Base-by-base conservation (phyloP, 53 echinoderm and acorn worm genomes). In the Temnopleurus reevesii region DNA sequence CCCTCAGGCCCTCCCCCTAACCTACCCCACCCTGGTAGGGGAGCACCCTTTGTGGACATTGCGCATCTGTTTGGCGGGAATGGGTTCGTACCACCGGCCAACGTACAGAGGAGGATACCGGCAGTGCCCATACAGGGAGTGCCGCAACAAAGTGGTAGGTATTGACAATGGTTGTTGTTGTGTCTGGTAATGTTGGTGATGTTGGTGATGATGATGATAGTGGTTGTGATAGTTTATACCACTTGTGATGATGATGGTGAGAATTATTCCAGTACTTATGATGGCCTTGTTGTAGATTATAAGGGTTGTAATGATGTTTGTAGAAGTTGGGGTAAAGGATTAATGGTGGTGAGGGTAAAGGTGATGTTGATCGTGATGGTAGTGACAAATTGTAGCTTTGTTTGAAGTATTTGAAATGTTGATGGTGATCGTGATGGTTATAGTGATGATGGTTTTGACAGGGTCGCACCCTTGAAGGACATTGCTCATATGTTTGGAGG, bases 11-110 rank as follows among this genome's bases (percentile, higher is more conserved):
- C 83, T 36, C 90, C 89, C 30, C 91, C 94, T 0, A 90, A 81
- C 71, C 90, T 94, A 17, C 91, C 89, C 24, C 93, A 91, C 25
- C 92, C 94, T 4, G 58, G n/a, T 18, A 87, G 88, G 24, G 59
- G 45, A 0, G 13, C 51, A 18, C 55, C 55, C 4, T 54, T 31
- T 66, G 71, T 49, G 4, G 88, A 87, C 88, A 64, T 87, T 27
- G 53, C 88, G 3, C 53, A 87, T 30, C 55, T 87, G 46, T 87
- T 87, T 71, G 88, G 66, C 18, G 88, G 88, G 26, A 87, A 87
- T 35, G 88, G 88, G 18, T 66, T 87, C 29, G 12, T 87, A 21
- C 88, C 65, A 17, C 86, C 27, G 13, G 13, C 61, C 15, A 49
- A 47, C 29, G 51, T 87, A 1, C 31, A 64, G 27, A 45, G 88